Evolutionary conservation across 1,140 invertebrate genomes (phyloP), one percentile per base, ranked within the genome.

Genomic region (Meloidogyne floridensis): DNA sequence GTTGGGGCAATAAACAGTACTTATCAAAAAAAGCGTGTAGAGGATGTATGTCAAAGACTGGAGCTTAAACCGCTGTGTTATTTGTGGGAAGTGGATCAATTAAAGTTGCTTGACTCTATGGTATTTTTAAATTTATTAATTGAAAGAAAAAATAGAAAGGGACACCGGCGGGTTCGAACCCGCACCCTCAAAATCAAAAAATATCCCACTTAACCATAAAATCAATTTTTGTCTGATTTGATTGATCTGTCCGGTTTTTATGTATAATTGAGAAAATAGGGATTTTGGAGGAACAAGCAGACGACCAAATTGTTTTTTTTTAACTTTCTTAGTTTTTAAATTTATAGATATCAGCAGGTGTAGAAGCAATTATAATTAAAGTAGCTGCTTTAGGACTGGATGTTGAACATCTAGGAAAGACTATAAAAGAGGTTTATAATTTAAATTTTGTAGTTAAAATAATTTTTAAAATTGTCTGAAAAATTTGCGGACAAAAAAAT

Each of bases 1-100:
- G 95, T 95, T 85, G 97, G 97, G 83, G 97, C 97, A 82, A 98
- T 99, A 91, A 92, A 98, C 81, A 98, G 96, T 81, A 95, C 97
- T 91, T 99, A 99, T 92, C 97, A 99, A 92, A 93, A 96, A 91
- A 93, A 96, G 86, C 93, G 97, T 88, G 96, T 98, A 80, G 96
- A 98, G 93, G 95, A 97, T 94, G 96, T 99, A 93, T 99, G 97
- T 92, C 93, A 92, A 87, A 93, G 97, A 87, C 93, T 99, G 87
- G 94, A 94, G 85, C 92, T 99, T 83, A 93, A 94, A 82, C 94
- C 95, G 65, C 92, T 99, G 81, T 94, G 95, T 59, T 98, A 96
- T 91, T 92, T 99, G 80, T 97, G 96, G 96, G 93, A 94, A 89
- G 92, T 95, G 89, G 94, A 98, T 91, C 97, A 99, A 92, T 93